Evolutionary conservation across 64 coral and sea anemone genomes (phyloP), one percentile per base, ranked within the genome.

Genomic region (Hydrozoanthus tunicans): DNA sequence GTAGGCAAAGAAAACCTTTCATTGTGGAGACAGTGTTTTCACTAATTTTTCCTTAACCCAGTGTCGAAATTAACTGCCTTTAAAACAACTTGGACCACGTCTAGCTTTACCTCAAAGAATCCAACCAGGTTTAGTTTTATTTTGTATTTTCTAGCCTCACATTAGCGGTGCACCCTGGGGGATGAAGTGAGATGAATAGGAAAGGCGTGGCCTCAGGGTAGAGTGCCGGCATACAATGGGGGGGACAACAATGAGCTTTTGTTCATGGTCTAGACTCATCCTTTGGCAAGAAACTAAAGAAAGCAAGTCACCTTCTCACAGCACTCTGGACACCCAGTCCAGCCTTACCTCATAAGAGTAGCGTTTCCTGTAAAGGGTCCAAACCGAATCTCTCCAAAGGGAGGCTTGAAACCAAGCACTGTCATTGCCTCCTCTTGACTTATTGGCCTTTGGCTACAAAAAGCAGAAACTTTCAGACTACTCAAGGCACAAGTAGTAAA

Each of bases 361-460:
- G 95, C 95, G 89, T 96, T 96, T 25, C 95, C 95, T 76, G 95
- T 96, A 70, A 96, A 96, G 1, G 95, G 95, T 51, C 95, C 95
- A 91, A 96, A 96, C 63, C 92, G 61, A 62, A 96, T 96, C 76
- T 96, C 88, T 68, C 92, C 95, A 93, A 91, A 96, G 63, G 95
- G 95, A 11, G 95, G 95, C 67, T 96, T 93, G 51, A 96, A 96
- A 23, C 95, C 95, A 61, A 96, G 66, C 78, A 96, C 64, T 6
- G 59, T 77, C 77, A 96, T 67, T 32, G 92, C 95, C 57, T 93
- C 92, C 67, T 96, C 95, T 80, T 96, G 95, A 66, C 75, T 92
- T 10, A 96, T 85, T 55, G 82, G 92, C 13, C 82, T 83, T 53
- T 71, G 26, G 12, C 95, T 96, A 15, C 52, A 6, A 61, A 43